Base-by-base conservation (phyloP, 2,797 vertebrate genomes). In the Loris lydekkerianus region DNA sequence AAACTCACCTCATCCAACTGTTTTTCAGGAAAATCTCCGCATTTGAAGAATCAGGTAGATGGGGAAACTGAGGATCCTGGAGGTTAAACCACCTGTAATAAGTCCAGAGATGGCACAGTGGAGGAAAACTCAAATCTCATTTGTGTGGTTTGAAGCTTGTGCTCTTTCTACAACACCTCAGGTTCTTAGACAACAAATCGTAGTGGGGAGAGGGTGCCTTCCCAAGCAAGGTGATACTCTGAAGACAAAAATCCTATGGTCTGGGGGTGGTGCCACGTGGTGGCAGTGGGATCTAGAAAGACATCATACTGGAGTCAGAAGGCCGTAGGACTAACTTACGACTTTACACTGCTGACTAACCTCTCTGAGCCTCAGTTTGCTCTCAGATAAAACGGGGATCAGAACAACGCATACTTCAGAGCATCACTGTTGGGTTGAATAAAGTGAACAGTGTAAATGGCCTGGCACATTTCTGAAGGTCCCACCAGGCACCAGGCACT, bases 141-240 rank as follows among this genome's bases (percentile, higher is more conserved):
- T 69, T 14, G 11, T 72, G 69, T 91, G 13, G 4, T 46, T 63
- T 34, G 13, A 70, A 81, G 53, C 13, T 29, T n/a, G 34, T 27
- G 9, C 43, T 53, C 34, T 90, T 58, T 18, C 20, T 86, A 46
- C 11, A 53, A 17, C 2, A 40, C 8, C 31, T 84, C 60, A 21
- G 89, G 76, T 95, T 96, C 83, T 86, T 95, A 76, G 87, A 81
- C 93, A 93, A 97, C 96, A 98, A 98, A 97, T 97, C 97, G 97
- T 1, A 3, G 86, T 58, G 91, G 84, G 73, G 96, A 95, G 89
- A 97, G 83, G 43, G 81, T 95, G 96, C 97, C 94, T 20, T 80
- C 96, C 92, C 96, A 96, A 67, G 90, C 63, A 91, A 97, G 96
- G 92, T 93, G 95, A 98, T 86, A 87, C 86, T 76, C 76, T 67